phyloP scores from a whole-genome alignment of 1,140 invertebrate genomes.

The Sycophila sp. region DNA sequence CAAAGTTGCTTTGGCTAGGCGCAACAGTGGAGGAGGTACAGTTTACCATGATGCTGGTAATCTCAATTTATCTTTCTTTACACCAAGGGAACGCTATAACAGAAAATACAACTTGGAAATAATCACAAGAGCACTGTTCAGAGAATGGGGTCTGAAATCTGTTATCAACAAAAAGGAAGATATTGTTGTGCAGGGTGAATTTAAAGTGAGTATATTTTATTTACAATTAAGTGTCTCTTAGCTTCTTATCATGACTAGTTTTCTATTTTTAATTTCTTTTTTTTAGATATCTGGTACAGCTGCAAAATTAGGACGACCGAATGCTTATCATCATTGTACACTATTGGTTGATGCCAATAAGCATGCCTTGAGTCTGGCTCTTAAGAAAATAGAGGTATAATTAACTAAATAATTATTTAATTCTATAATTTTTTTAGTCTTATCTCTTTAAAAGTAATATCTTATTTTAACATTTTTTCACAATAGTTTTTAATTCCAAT shows the following conservation, averaged over 20 bases:
- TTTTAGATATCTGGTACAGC: constrained; percentile 89
- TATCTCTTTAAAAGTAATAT: neutral
- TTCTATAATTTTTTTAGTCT: neutral
- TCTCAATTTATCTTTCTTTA: constrained; percentile 92
- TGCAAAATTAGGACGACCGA: constrained; percentile 84
- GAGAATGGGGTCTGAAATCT: constrained; percentile 81
- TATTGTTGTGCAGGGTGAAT: constrained; percentile 80
- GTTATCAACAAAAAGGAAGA: constrained; percentile 83
- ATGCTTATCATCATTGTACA: constrained; percentile 95
- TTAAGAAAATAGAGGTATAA: constrained; percentile 75
- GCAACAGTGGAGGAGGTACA: constrained; percentile 95
- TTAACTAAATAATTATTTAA: neutral
- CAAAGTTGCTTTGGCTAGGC: constrained; percentile 79
- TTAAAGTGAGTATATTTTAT: constrained; percentile 75
- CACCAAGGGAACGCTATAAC: constrained; percentile 80
- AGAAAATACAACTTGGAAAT: constrained; percentile 86
- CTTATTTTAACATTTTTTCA: neutral
- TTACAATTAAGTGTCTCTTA: constrained; percentile 6
- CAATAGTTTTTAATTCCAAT: neutral
- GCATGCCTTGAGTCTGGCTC: constrained; percentile 72
- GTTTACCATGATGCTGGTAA: constrained; percentile 97
- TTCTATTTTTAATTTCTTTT: neutral
- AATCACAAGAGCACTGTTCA: constrained; percentile 80
- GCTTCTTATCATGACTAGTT: neutral
- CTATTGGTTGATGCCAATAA: constrained; percentile 87